These are phyloP conservation scores for Cynocephalus volans DNA, from an alignment of 2,113 vertebrate species.

Conservation along the genomic window DNA sequence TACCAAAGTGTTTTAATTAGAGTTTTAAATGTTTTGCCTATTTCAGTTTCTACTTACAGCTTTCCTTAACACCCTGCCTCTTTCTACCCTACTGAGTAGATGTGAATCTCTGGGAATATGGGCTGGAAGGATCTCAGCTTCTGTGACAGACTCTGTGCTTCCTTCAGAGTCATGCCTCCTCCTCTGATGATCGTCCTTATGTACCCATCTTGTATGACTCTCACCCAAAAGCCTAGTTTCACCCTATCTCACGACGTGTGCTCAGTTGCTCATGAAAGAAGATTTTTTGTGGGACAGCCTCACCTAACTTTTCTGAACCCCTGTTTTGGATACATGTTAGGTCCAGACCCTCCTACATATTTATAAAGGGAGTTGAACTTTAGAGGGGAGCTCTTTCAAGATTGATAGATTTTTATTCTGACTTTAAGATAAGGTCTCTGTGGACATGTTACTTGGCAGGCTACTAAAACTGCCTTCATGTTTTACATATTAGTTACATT, in stretches of 20 bases:
- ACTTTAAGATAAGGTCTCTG: neutral
- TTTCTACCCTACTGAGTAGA: neutral
- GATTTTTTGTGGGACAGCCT: neutral
- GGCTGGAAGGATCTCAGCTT: neutral
- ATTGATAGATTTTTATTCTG: constrained; percentile 43
- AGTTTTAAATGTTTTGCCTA: neutral
- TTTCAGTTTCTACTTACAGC: neutral
- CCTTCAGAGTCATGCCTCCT: neutral
- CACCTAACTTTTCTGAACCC: neutral
- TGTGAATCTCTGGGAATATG: neutral
- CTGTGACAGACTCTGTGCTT: neutral
- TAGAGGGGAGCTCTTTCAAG: neutral
- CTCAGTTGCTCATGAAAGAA: neutral
- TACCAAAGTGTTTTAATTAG: neutral
- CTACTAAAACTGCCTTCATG: constrained; percentile 6
- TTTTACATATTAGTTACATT: constrained; percentile 50
- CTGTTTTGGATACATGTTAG: neutral
- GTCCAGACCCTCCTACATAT: neutral
- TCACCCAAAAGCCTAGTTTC: neutral
- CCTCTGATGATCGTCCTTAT: neutral
- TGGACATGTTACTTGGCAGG: neutral
- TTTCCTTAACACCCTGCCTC: neutral
- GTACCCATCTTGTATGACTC: neutral
- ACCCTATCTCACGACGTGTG: neutral
- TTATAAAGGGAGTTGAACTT: constrained; percentile 42